Evolutionary conservation across 2,888 invertebrate genomes (phyloP), one percentile per base, ranked within the genome.

Genomic region (Drosophila emarginata): DNA sequence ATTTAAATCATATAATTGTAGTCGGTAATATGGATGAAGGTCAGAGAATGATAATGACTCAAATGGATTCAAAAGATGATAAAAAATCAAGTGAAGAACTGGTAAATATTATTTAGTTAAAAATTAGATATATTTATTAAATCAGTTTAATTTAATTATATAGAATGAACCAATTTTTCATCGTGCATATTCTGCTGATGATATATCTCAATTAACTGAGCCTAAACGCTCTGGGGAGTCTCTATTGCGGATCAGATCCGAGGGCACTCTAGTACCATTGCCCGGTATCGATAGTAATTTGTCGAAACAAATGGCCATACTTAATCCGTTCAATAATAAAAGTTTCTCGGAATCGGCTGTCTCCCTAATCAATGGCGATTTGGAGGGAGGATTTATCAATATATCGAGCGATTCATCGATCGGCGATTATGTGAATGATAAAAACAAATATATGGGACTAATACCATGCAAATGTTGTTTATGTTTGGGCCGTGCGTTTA

Each of bases 261-360:
- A 64, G 51, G 66, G 64, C 0, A 28, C 64, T 3, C 23, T 64
- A 21, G 65, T 64, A 12, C 9, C 51, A n/a, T 18, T 56, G 64
- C 66, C 65, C 0, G 66, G 64, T 0, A 40, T 45, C 1, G 57
- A 67, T 14, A 21, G 15, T 2, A 57, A 14, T 12, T 21, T 67
- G 3, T 23, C 37, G 6, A n/a, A 51, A 14, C 66, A 64, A 39
- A 67, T 64, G 66, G 66, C 57, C 0, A 9, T 39, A 9, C 64
- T 67, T 0, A 28, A 57, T 26, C 36, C 23, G 5, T 3, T 53
- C 1, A 53, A 15, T n/a, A 21, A 39, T 1, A 9, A 51, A 2
- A 40, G 12, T 11, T 5, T 7, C n/a, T 7, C 32, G 11, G 23
- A 54, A 5, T 57, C 57, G 26, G 32, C 36, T 0, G 12, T 12